phyloP scores from a whole-genome alignment of 2,113 vertebrate species.

The Embiotoca jacksoni region DNA sequence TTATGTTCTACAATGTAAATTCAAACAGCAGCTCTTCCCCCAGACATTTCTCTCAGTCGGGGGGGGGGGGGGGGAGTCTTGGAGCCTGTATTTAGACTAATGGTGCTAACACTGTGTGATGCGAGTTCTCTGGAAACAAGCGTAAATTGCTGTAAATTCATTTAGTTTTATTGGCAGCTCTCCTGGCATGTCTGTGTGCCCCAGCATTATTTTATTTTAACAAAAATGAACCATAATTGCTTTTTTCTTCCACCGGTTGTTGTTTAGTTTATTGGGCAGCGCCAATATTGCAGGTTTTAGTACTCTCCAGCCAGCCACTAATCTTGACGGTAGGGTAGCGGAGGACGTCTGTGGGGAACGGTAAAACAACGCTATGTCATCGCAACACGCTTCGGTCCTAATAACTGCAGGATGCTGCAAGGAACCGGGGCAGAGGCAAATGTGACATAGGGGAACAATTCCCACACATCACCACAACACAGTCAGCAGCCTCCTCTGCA shows the following conservation, averaged over 20 bases:
- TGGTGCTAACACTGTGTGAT: conserved; percentile 17
- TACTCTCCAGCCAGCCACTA: conserved; percentile 67
- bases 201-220: conserved; percentile 42
- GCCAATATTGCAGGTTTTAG: conserved; percentile 63
- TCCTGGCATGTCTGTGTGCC: background rate
- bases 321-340: conserved; percentile 59
- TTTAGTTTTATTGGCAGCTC: conserved; percentile 32
- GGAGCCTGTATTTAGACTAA: conserved; percentile 49
- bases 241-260: conserved; percentile 55
- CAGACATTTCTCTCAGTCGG: conserved; percentile 17
- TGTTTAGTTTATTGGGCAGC: conserved; percentile 73
- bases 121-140: conserved; percentile 28
- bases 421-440: conserved; percentile 64
- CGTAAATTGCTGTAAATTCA: conserved; percentile 25
- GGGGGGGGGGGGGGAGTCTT: no score
- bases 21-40: conserved; percentile 46
- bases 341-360: conserved; percentile 60
- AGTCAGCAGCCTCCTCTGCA: conserved; percentile 63
- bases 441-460: conserved; percentile 76
- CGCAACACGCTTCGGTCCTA: conserved; percentile 57
- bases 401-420: conserved; percentile 68
- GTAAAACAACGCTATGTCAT: conserved; percentile 73
- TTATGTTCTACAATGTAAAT: conserved; percentile 51
- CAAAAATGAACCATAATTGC: conserved; percentile 55
- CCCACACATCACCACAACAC: conserved; percentile 72